Base-by-base conservation (phyloP, 1,140 invertebrate genomes). In the Bombus vancouverensis region DNA sequence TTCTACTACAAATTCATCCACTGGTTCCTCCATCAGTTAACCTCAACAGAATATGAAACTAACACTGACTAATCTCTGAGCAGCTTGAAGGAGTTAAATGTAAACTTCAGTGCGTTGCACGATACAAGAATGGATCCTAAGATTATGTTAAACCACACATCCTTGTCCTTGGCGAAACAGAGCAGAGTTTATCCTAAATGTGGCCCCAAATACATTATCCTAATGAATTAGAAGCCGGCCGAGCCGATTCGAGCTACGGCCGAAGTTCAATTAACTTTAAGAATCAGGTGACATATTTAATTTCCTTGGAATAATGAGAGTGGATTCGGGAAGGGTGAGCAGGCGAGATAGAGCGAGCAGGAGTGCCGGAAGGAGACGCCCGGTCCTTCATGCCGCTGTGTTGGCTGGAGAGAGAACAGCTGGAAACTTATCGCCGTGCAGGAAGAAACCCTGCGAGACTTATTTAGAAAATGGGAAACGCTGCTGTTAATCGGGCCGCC, bases 201-300 rank as follows among this genome's bases (percentile, higher is more conserved):
- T 10, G 13, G 66, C 39, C 65, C 39, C 65, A 91, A 91, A 89
- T 91, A 89, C 93, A 93, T 93, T 92, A 93, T 84, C 86, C 85
- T 93, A 93, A 93, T 93, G 93, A 93, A 93, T 93, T 93, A 91
- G 92, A 93, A 92, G 93, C 92, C 91, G 91, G 76, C 81, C 81
- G 79, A 80, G 86, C 86, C 72, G 72, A 74, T 89, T 93, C 90
- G 88, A 88, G 88, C 87, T 71, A 70, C 85, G 85, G 89, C 86
- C 90, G 92, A 87, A 92, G 87, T 94, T 93, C 91, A 94, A 93
- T 93, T 93, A 93, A 93, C 89, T 93, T 94, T 92, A 94, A 93
- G 93, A 93, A 93, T 93, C 92, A 93, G 92, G 93, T 92, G 93
- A 93, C 93, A 93, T 93, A 93, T 94, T 94, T 94, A 94, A 94